Conservation (phyloP, 2,888 invertebrate genomes). For the Caenorhabditis imperialis region DNA sequence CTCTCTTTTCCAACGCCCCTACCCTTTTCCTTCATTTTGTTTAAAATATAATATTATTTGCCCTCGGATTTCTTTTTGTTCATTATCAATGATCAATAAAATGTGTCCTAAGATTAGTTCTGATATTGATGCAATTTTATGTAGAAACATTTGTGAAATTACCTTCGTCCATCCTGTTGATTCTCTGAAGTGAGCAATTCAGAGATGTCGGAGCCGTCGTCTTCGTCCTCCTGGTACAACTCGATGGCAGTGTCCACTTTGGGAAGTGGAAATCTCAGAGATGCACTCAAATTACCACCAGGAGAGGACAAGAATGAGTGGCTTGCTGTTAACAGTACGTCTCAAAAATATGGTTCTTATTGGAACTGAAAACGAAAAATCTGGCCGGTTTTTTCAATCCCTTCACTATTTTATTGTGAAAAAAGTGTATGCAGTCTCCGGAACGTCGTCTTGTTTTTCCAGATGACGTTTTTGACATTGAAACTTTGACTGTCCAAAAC, state of each 20-base stretch:
- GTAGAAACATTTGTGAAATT: constrained; percentile 5
- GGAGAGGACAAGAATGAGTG: constrained; percentile 99
- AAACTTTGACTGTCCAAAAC: too few relatives aligned
- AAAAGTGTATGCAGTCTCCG: too few relatives aligned
- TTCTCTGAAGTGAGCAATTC: background rate
- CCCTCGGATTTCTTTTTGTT: constrained; percentile 33
- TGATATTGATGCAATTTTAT: background rate
- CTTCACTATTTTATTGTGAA: too few relatives aligned
- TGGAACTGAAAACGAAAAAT: too few relatives aligned
- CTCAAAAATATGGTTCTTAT: constrained; percentile 68
- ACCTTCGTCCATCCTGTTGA: too few relatives aligned
- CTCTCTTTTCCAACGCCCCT: constrained; percentile 12
- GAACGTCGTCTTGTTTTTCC: too few relatives aligned
- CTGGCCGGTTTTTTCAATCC: too few relatives aligned
- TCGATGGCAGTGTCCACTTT: constrained; percentile 84
- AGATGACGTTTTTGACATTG: too few relatives aligned
- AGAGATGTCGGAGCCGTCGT: background rate
- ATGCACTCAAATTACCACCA: constrained; percentile 87
- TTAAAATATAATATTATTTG: constrained; percentile 46
- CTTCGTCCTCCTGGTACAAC: constrained; percentile 24
- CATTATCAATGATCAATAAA: constrained; percentile 53
- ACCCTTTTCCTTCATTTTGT: constrained; percentile 36
- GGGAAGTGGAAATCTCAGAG: constrained; percentile 94
- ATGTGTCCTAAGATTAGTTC: constrained; percentile 16
- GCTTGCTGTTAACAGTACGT: constrained; percentile 98